Conservation (phyloP, 2,888 invertebrate genomes). For the Keiferia lycopersicella region DNA sequence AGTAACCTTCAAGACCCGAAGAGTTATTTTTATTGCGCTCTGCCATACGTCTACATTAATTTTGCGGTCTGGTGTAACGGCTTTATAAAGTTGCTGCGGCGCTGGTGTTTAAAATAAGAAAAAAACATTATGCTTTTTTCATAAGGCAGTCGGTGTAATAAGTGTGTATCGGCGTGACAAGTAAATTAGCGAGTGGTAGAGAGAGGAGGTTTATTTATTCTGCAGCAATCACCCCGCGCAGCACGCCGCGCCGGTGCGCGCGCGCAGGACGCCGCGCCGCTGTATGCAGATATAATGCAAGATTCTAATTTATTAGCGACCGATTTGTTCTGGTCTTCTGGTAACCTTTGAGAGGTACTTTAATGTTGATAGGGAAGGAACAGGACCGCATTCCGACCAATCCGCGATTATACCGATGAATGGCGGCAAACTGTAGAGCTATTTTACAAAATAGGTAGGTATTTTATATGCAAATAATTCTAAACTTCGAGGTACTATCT, state of each 20-base stretch:
- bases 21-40: conserved; percentile 16
- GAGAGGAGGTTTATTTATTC: not conserved
- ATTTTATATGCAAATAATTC: no score
- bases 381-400: not conserved
- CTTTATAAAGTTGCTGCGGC: conserved; percentile 26
- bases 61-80: conserved; percentile 29
- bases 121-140: conserved; percentile 47
- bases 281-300: not conserved
- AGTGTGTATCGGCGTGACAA: conserved; percentile 36
- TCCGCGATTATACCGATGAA: not conserved
- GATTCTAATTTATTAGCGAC: not conserved
- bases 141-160: not conserved
- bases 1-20: not conserved
- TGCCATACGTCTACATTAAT: conserved; percentile 29
- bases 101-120: conserved; percentile 49
- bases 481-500: no score
- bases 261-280: conserved; percentile 20
- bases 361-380: conserved; percentile 1
- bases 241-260: conserved; percentile 38
- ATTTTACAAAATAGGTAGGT: no score
- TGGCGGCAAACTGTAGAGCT: not conserved
- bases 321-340: conserved; percentile 31
- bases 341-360: not conserved
- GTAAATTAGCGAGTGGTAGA: conserved; percentile 38
- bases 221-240: conserved; percentile 33